Evolutionary conservation across 2,797 vertebrate species (phyloP).

Genomic region (Mastacembelus armatus): DNA sequence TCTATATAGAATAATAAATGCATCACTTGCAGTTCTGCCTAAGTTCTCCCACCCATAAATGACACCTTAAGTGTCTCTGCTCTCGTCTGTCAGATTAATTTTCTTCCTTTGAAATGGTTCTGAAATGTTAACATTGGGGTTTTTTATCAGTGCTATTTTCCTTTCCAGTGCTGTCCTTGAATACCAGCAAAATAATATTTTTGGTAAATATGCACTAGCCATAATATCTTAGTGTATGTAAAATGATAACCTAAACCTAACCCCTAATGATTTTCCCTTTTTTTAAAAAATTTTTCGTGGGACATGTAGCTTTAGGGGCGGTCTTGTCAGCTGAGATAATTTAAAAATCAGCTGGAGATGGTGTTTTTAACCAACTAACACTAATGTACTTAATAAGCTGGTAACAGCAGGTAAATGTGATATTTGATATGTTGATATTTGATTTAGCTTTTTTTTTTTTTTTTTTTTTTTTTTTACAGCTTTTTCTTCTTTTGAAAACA

Average conservation of each 20-base stretch:
- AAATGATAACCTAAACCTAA: too few species aligned
- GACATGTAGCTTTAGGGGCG: too few species aligned
- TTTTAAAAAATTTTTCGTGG: too few species aligned
- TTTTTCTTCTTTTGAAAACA: neutral
- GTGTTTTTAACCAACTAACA: neutral
- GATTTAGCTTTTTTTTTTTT: neutral
- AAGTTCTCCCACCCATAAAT: conserved; percentile 32
- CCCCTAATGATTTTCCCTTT: too few species aligned
- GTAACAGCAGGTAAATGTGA: neutral
- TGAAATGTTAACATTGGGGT: conserved; percentile 11
- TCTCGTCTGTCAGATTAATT: conserved; percentile 33
- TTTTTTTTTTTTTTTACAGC: neutral
- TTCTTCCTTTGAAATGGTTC: conserved; percentile 36
- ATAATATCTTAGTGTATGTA: neutral
- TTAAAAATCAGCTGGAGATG: neutral
- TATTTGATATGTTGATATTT: neutral
- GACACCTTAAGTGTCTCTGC: conserved; percentile 35
- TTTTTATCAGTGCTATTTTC: conserved; percentile 7
- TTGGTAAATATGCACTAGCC: neutral
- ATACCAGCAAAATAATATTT: neutral
- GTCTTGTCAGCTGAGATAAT: too few species aligned
- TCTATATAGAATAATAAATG: conserved; percentile 70
- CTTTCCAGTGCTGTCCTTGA: conserved; percentile 5
- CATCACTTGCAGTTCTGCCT: conserved; percentile 59
- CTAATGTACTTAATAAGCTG: too few species aligned